Evolutionary conservation across 2,888 invertebrate genomes (phyloP), one percentile per base, ranked within the genome.

Genomic region (Rhorus exstirpatorius): DNA sequence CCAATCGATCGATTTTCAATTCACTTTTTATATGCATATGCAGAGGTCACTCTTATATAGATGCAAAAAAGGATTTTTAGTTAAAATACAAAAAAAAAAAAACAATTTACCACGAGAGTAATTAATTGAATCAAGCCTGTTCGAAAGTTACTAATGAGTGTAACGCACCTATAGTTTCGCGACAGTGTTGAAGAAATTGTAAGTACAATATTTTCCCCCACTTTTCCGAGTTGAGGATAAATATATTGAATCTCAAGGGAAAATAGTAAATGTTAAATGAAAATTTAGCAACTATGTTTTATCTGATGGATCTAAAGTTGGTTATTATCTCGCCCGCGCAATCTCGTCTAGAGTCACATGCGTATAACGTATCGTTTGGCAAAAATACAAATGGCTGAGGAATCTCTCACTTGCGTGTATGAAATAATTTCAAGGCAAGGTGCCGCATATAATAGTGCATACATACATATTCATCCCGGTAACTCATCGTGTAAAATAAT

Each of bases 351-450:
- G n/a, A 61, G 53, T 77, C 70, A 19, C 72, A 81, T 71, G 63
- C 61, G 31, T 31, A 53, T 63, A 63, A 76, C 72, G 55, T 79
- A 82, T 80, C 55, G 84, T 70, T 86, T 88, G 88, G 88, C 88
- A 87, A 81, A 44, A 76, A 60, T 71, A 70, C 88, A 86, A 85
- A 63, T 61, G n/a, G 35, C 46, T 58, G 68, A 70, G 67, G 76
- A 58, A 72, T 55, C 38, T 41, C 61, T 61, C 67, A 74, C 65
- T 44, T 61, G 41, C n/a, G 21, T 46, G 68, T 78, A 58, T 51
- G 53, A 61, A 75, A 82, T 78, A 58, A 68, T n/a, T 74, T 78
- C 78, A 78, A 81, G 67, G 78, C 58, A 61, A 14, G 41, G 60
- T 46, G 71, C 71, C 21, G 44, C 58, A 26, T 58, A 44, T 24